Evolutionary conservation across 2,113 vertebrate species (phyloP).

Genomic region (Odontesthes bonariensis): DNA sequence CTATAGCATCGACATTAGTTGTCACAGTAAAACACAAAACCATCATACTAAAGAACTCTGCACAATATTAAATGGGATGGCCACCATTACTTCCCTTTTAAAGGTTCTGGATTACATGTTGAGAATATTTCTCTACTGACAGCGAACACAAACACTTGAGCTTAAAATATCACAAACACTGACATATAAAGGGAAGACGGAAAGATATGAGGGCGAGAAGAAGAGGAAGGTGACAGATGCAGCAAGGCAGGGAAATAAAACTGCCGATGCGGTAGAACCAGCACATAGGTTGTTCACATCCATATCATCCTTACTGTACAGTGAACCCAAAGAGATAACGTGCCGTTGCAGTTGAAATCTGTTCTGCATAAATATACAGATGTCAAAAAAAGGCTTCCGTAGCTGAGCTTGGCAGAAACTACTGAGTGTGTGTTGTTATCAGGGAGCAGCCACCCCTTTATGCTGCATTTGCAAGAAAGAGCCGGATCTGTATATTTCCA

Average conservation of each 20-base stretch:
- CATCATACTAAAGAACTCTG: slow-evolving; percentile 21
- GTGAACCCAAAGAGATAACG: slow-evolving; percentile 47
- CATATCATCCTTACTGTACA: slow-evolving; percentile 29
- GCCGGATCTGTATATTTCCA: slow-evolving; percentile 49
- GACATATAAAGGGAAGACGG: slow-evolving; percentile 25
- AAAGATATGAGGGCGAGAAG: background rate
- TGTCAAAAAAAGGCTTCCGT: slow-evolving; percentile 57
- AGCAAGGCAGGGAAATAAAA: slow-evolving; percentile 16
- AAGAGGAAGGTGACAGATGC: background rate
- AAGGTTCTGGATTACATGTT: slow-evolving; percentile 17
- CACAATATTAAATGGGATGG: slow-evolving; percentile 30
- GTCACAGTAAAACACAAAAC: slow-evolving; percentile 10
- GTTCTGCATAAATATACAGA: slow-evolving; percentile 35
- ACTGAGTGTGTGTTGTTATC: slow-evolving; percentile 43
- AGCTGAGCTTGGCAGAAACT: slow-evolving; percentile 31
- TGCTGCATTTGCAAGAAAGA: slow-evolving; percentile 45
- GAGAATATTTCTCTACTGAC: slow-evolving; percentile 33
- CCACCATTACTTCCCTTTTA: slow-evolving; percentile 38
- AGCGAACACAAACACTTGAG: slow-evolving; percentile 29
- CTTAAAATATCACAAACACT: slow-evolving; percentile 52
- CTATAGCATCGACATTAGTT: slow-evolving; percentile 4
- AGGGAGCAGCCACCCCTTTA: slow-evolving; percentile 48
- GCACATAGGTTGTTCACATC: slow-evolving; percentile 35
- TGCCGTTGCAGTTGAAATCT: slow-evolving; percentile 25
- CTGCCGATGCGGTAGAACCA: slow-evolving; percentile 20